These are phyloP conservation scores for Mizuhopecten yessoensis DNA, from an alignment of 1,140 invertebrate genomes.

Conservation along the genomic window DNA sequence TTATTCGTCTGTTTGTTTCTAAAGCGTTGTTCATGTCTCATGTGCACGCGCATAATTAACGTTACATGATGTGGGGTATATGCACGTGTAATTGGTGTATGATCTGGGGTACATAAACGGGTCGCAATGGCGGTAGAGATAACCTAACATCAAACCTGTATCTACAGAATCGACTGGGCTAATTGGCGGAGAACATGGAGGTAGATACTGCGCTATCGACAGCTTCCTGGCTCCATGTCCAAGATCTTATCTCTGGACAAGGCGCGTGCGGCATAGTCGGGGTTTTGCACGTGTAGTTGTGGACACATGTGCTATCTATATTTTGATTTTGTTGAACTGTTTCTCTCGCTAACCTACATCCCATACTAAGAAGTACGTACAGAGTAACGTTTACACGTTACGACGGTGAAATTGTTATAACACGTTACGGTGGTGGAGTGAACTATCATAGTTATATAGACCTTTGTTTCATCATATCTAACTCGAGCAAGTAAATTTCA, in stretches of 20 bases:
- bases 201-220: not conserved
- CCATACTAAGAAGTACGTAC: too few species aligned
- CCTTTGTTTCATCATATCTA: too few species aligned
- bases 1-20: not conserved
- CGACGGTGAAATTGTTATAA: too few species aligned
- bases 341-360: too few species aligned
- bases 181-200: conserved; percentile 13
- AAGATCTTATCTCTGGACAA: not conserved
- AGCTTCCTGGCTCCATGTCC: not conserved
- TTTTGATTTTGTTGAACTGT: not conserved
- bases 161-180: not conserved
- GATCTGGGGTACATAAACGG: not conserved
- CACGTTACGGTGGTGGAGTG: too few species aligned
- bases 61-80: not conserved
- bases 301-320: not conserved
- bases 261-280: not conserved
- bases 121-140: not conserved
- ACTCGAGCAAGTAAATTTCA: too few species aligned
- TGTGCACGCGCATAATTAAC: not conserved
- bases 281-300: not conserved
- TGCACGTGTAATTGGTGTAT: not conserved
- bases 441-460: too few species aligned
- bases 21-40: not conserved
- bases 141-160: not conserved
- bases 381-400: too few species aligned